These are phyloP conservation scores for Plagodis dolabraria DNA, from an alignment of 2,888 invertebrate genomes.

Conservation along the genomic window DNA sequence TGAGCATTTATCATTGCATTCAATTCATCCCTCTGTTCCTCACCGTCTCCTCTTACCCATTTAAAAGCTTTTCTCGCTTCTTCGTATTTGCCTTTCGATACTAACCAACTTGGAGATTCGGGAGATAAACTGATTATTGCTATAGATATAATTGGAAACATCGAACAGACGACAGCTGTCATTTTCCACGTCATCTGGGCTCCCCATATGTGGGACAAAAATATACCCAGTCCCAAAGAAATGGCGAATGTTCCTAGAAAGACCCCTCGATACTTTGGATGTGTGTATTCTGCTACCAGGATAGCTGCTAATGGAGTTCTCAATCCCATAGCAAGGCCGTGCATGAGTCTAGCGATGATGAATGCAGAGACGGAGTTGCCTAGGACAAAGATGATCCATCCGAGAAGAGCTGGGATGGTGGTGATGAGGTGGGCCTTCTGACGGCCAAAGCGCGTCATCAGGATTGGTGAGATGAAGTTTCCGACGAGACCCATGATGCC, in stretches of 20 bases:
- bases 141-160: constrained; percentile 79
- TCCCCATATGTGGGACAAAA: constrained; percentile 87
- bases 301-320: constrained; percentile 82
- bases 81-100: constrained; percentile 82
- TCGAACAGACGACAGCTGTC: constrained; percentile 81
- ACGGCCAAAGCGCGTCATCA: constrained; percentile 86
- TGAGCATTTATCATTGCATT: constrained; percentile 73
- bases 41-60: constrained; percentile 84
- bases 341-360: constrained; percentile 69
- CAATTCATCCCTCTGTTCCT: constrained; percentile 71
- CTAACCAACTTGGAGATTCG: constrained; percentile 88
- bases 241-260: constrained; percentile 86
- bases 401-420: constrained; percentile 78
- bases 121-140: constrained; percentile 78
- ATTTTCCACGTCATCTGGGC: constrained; percentile 85
- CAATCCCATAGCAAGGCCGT: constrained; percentile 82
- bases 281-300: constrained; percentile 85
- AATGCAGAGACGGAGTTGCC: constrained; percentile 74
- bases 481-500: constrained; percentile 79
- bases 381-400: constrained; percentile 74
- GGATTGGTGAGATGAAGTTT: constrained; percentile 75
- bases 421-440: constrained; percentile 82
- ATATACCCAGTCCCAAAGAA: constrained; percentile 86
- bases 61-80: constrained; percentile 85
- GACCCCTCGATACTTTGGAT: constrained; percentile 86